These are phyloP conservation scores for Hafferia zeledoni DNA, from an alignment of 2,797 vertebrate genomes.

Conservation along the genomic window DNA sequence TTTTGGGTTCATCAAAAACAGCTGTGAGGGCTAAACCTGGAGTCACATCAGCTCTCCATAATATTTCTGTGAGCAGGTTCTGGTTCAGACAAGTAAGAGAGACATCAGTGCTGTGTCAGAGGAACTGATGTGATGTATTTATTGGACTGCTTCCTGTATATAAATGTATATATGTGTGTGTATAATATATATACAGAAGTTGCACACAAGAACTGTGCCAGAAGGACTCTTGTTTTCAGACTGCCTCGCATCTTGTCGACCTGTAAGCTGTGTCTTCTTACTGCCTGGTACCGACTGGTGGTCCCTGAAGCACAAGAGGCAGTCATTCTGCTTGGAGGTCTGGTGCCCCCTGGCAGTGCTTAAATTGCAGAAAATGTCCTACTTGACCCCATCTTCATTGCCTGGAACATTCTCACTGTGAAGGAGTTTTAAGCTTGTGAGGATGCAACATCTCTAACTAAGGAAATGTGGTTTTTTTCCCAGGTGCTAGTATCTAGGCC, in stretches of 20 bases:
- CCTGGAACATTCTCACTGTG: neutral
- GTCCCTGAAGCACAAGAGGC: neutral
- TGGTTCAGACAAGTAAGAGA: neutral
- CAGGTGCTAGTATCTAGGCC: neutral
- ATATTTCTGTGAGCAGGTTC: neutral
- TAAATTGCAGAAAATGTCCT: neutral
- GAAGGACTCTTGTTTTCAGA: neutral
- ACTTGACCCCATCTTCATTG: neutral
- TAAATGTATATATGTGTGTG: slow-evolving; percentile 25
- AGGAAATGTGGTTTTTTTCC: neutral
- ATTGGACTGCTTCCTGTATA: slow-evolving; percentile 3
- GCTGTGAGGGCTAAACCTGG: neutral
- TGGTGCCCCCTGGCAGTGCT: neutral
- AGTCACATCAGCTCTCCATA: neutral
- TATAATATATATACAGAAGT: slow-evolving; percentile 4
- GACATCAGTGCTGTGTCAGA: neutral
- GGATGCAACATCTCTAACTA: neutral
- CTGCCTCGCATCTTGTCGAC: neutral
- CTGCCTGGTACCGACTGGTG: neutral
- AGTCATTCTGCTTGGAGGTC: neutral
- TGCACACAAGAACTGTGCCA: neutral
- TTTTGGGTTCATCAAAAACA: neutral
- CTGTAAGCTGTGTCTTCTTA: neutral
- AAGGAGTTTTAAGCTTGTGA: neutral
- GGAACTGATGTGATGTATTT: neutral